phyloP scores from a whole-genome alignment of 2,888 invertebrate genomes.

The Hyppa rectilinea region DNA sequence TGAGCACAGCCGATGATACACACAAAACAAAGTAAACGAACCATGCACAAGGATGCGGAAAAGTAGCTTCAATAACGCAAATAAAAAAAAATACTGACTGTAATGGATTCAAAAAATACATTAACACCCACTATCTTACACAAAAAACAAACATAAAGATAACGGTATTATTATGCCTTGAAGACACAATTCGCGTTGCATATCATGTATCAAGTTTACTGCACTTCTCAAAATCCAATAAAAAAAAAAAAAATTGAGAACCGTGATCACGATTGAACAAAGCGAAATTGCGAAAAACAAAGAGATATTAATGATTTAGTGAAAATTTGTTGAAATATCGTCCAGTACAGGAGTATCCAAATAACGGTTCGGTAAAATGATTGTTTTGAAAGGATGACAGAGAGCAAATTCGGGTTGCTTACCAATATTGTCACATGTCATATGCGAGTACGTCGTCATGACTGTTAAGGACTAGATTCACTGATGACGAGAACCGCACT shows the following conservation, averaged over 20 bases:
- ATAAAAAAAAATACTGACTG: not conserved
- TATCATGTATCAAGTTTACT: not conserved
- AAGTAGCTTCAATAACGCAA: not conserved
- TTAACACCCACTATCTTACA: not conserved
- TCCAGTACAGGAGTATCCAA: conserved; percentile 52
- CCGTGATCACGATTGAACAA: not conserved
- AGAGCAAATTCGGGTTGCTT: conserved; percentile 66
- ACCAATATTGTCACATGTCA: conserved; percentile 61
- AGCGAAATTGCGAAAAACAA: not conserved
- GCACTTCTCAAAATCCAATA: not conserved
- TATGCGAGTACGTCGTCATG: conserved; percentile 30
- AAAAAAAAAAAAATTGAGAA: not conserved
- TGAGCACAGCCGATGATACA: conserved; percentile 9
- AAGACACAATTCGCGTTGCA: not conserved
- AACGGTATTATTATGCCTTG: not conserved
- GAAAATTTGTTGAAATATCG: conserved; percentile 70
- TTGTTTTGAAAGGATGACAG: conserved; percentile 65
- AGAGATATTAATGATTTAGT: conserved; percentile 59
- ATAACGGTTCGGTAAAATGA: conserved; percentile 68
- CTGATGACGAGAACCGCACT: conserved; percentile 21
- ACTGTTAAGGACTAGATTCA: conserved; percentile 38
- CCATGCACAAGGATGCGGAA: conserved; percentile 22
- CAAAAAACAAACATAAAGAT: not conserved
- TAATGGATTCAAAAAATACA: not conserved
- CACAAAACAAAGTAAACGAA: conserved; percentile 16